These are phyloP conservation scores for Argyresthia albistria DNA, from an alignment of 2,888 invertebrate species.

Conservation along the genomic window DNA sequence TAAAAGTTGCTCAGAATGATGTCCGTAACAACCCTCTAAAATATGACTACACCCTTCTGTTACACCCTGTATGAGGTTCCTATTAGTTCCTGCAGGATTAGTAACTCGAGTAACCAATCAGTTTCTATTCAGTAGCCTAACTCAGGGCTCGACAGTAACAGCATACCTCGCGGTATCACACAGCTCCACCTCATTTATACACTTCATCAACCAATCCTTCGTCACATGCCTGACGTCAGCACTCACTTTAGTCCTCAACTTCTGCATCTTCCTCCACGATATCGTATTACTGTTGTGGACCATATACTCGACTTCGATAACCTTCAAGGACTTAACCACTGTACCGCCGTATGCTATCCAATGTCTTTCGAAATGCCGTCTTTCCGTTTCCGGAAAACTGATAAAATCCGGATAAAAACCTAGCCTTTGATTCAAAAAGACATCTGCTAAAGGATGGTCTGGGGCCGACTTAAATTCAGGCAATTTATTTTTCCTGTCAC, in stretches of 20 bases:
- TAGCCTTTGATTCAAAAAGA: slow-evolving; percentile 38
- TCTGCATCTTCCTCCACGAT: slow-evolving; percentile 31
- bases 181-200: slow-evolving; percentile 42
- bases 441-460: slow-evolving; percentile 45
- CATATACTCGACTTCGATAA: slow-evolving; percentile 42
- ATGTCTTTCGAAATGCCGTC: slow-evolving; percentile 63
- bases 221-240: slow-evolving; percentile 39
- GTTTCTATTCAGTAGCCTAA: slow-evolving; percentile 16
- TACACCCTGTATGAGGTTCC: too few relatives aligned
- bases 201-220: slow-evolving; percentile 49
- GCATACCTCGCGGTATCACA: slow-evolving; percentile 39
- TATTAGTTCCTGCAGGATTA: too few relatives aligned
- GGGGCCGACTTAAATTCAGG: slow-evolving; percentile 20
- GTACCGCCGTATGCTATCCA: slow-evolving; percentile 76
- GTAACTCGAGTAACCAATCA: too few relatives aligned
- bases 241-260: slow-evolving; percentile 32
- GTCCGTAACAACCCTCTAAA: too few relatives aligned
- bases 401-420: slow-evolving; percentile 63
- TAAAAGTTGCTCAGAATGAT: too few relatives aligned
- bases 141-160: slow-evolving; percentile 31
- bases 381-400: slow-evolving; percentile 46
- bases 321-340: slow-evolving; percentile 44
- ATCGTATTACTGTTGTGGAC: slow-evolving; percentile 40
- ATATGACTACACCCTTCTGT: too few relatives aligned
- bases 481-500: slow-evolving; percentile 10